Percentiles rank a stretch among this genome's conserved stretches.
Evolutionary conservation across 2,888 invertebrate species (phyloP).

Genomic region (Catocala sponsa): DNA sequence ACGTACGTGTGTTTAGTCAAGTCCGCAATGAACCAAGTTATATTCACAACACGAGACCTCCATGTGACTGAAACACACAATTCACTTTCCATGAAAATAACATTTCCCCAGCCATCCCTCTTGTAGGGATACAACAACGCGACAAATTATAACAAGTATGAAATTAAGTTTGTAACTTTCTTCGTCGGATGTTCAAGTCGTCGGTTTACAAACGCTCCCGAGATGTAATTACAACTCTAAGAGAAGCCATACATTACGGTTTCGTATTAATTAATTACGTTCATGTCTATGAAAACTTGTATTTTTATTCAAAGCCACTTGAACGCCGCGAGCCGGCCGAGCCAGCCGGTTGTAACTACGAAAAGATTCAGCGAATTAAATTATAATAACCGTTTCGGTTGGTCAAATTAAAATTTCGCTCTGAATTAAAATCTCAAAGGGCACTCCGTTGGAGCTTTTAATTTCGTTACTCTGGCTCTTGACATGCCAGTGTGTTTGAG

Average conservation of each 20-base stretch:
- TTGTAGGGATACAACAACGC: conserved; percentile 25
- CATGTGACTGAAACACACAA: conserved; percentile 43
- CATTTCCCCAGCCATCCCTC: conserved; percentile 49
- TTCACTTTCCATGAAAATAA: conserved; percentile 47
- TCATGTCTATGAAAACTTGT: conserved; percentile 20
- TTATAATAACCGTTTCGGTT: conserved; percentile 32
- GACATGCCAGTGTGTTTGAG: conserved; percentile 17
- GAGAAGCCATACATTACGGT: conserved; percentile 29
- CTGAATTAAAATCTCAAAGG: conserved; percentile 32
- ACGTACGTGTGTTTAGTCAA: conserved; percentile 25
- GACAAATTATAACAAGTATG: conserved; percentile 54
- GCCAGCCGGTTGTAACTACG: conserved; percentile 12
- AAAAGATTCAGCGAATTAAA: conserved; percentile 33
- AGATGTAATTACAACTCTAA: conserved; percentile 42
- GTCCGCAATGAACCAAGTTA: conserved; percentile 41
- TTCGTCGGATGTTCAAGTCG: conserved; percentile 27
- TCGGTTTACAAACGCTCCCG: conserved; percentile 33
- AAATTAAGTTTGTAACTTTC: conserved; percentile 53
- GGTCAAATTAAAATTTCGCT: conserved; percentile 22
- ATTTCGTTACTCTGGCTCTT: conserved; percentile 30
- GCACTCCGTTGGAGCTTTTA: conserved; percentile 26
- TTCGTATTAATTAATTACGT: conserved; percentile 39
- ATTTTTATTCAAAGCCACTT: conserved; percentile 29
- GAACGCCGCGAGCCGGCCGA: conserved; percentile 9
- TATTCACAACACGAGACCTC: conserved; percentile 43